Base-by-base conservation (phyloP, 2,113 vertebrate genomes). In the Tamias sibiricus region DNA sequence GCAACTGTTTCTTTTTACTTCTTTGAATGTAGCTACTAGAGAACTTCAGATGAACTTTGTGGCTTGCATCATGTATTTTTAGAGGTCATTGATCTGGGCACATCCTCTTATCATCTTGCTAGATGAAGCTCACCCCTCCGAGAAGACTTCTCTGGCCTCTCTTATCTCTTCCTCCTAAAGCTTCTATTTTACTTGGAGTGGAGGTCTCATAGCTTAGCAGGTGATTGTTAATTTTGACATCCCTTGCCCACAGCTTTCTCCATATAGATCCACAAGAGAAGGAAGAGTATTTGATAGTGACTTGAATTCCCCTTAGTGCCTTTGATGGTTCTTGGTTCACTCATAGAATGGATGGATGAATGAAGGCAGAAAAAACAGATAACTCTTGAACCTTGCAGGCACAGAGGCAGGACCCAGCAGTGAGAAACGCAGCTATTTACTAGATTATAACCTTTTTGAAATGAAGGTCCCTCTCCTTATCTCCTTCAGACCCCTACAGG, bases 361-460 rank as follows among this genome's bases (percentile, higher is more conserved):
- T 14, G 16, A 24, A 84, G 11, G 32, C 10, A 35, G 20, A 68
- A 68, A 16, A 59, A 66, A 91, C 6, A 82, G 35, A 72, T 4
- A 57, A 16, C 16, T 57, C 24, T 72, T n/a, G 54, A 79, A 64
- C 16, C 24, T 88, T 52, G 1, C 30, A 52, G 49, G 54, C 22
- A 40, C 4, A 64, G 35, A 0, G 12, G n/a, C 66, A 59, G 42
- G 37, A 66, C 81, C 37, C 35, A 47, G 54, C 7, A 35, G 11
- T 47, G n/a, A 95, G 44, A 20, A 88, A n/a, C 30, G 79, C 4
- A 72, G 8, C 66, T 47, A 30, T 37, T 62, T 66, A 47, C 26
- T 84, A 85, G 72, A 71, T 49, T 72, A 68, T 28, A 72, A 30
- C 72, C 59, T 87, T 91, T 26, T 72, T 86, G 30, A 96, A 95